Percentiles rank a stretch among this genome's conserved stretches.
Conservation (phyloP, 53 echinoderm and acorn worm genomes). For the Stichopus horrens region DNA sequence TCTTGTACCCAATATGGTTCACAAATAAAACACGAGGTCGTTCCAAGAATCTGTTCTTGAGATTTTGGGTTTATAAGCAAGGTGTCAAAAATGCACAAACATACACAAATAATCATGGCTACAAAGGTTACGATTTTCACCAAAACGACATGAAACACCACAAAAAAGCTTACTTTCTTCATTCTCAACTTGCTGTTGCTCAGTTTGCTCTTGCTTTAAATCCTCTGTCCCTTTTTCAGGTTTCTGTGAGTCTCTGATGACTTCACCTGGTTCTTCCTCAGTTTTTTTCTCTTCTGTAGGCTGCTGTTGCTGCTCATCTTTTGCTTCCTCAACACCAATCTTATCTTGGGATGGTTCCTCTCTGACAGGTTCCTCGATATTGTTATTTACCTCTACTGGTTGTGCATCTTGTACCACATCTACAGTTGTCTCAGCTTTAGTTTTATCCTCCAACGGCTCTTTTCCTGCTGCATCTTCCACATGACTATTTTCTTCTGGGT, state of each 20-base stretch:
- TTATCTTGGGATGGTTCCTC: not conserved
- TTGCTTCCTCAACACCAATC: not conserved
- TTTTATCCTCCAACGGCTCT: constrained; percentile 11
- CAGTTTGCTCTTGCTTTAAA: not conserved
- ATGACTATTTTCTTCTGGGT: constrained; percentile 19
- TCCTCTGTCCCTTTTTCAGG: constrained; percentile 36
- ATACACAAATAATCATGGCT: too few relatives aligned
- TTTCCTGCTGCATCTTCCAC: constrained; percentile 13
- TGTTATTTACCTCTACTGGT: constrained; percentile 5
- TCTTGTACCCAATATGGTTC: too few relatives aligned
- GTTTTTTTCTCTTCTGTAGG: constrained; percentile 4
- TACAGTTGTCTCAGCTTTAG: not conserved
- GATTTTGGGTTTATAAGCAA: too few relatives aligned
- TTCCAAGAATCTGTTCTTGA: too few relatives aligned
- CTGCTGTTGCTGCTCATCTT: constrained; percentile 12
- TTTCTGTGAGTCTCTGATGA: constrained; percentile 7
- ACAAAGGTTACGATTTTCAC: too few relatives aligned
- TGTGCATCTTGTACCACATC: not conserved
- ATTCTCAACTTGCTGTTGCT: not conserved
- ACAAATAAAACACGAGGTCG: too few relatives aligned
- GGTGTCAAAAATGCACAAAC: too few relatives aligned
- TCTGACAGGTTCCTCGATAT: not conserved
- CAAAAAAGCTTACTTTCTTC: not conserved
- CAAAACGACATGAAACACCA: too few relatives aligned
- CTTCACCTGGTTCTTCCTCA: constrained; percentile 29